Evolutionary conservation across 2,113 vertebrate genomes (phyloP), one percentile per base, ranked within the genome.

Genomic region (Proterorhinus semilunaris): DNA sequence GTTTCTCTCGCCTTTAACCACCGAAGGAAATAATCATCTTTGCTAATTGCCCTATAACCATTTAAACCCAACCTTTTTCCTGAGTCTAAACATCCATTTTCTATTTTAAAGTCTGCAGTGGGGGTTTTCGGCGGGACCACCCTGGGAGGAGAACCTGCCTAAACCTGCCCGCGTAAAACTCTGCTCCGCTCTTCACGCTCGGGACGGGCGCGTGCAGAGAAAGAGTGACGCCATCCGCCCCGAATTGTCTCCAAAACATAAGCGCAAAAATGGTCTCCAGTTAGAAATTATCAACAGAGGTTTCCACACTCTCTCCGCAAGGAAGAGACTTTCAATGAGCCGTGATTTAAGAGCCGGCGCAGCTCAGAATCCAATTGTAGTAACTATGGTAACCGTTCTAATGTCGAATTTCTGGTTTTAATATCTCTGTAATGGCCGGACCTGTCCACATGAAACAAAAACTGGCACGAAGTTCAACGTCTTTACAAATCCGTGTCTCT

Each of bases 101-200:
- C 4, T 2, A 36, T 68, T 63, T 49, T 9, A 53, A 45, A 52
- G 44, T 49, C 52, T 42, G 36, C 68, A 13, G 43, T 7, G 21
- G 54, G 42, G 13, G 2, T 10, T n/a, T 43, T 21, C 11, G 10
- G 43, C 3, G 50, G 57, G 69, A 72, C 73, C 78, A 63, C 66
- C 78, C 2, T 72, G 63, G 43, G 2, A 50, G 67, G 7, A 21
- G 42, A 13, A n/a, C 69, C 36, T 63, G 71, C 44, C 42, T 2
- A 68, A 51, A 50, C 76, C 54, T 48, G 70, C 62, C 55, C 1
- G 47, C 54, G 54, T 36, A 68, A 27, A 68, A 9, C 48, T 58
- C 54, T 43, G 64, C 44, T n/a, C n/a, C 65, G n/a, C 69, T 43
- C 27, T 15, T 17, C 42, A 66, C 48, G 42, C 27, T 10, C 59